Conservation (phyloP, 2,113 vertebrate species). For the Mesembrinibis cayennensis region DNA sequence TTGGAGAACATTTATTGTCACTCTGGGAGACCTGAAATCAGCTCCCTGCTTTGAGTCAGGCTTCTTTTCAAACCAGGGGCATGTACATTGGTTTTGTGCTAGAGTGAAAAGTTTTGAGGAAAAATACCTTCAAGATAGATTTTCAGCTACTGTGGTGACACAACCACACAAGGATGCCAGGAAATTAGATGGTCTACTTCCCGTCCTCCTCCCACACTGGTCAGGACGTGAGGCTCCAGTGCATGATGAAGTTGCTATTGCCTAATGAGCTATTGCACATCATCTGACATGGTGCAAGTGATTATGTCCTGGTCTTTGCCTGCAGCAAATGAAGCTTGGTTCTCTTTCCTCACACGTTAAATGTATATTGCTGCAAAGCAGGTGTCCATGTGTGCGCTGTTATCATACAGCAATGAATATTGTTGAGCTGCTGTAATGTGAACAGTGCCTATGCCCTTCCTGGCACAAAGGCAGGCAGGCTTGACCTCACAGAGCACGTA, state of each 20-base stretch:
- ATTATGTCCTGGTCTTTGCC: neutral
- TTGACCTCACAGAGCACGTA: neutral
- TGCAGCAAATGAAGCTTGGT: constrained; percentile 5
- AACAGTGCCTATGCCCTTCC: neutral
- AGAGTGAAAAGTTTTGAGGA: neutral
- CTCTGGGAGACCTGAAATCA: neutral
- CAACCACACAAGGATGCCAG: neutral
- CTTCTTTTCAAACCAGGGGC: neutral
- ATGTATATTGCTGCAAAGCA: neutral
- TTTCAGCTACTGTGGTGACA: neutral
- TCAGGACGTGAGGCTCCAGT: neutral
- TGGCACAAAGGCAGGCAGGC: neutral
- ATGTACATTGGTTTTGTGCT: neutral
- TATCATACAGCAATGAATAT: neutral
- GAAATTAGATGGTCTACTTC: constrained; percentile 5
- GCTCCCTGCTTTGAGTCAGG: neutral
- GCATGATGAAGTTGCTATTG: neutral
- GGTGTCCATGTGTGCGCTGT: neutral
- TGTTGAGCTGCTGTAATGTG: neutral
- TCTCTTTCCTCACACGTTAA: neutral
- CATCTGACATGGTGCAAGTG: neutral
- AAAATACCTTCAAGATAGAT: constrained; percentile 10
- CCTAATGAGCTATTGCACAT: constrained; percentile 7
- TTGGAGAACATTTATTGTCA: neutral
- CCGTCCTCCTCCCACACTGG: neutral